Percentiles rank a stretch among this genome's conserved stretches.
phyloP scores from a whole-genome alignment of 2,888 invertebrate species.

The Amiota minor region DNA sequence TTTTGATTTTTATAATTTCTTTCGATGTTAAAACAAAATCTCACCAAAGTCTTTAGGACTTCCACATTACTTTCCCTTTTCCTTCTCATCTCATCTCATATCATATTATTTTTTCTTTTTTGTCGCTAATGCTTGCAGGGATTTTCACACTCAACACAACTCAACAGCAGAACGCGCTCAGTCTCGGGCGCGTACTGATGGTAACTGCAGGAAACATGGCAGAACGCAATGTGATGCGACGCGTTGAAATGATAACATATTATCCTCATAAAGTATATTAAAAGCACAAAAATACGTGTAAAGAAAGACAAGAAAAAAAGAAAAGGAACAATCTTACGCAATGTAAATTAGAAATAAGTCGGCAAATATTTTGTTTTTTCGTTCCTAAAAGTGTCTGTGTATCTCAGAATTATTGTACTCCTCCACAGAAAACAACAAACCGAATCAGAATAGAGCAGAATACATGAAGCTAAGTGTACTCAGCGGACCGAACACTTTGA shows the following conservation, averaged over 20 bases:
- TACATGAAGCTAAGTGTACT: no score
- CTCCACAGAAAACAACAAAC: no score
- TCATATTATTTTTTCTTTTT: not conserved
- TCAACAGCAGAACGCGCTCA: not conserved
- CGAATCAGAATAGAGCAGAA: no score
- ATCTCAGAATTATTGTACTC: no score
- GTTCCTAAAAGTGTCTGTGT: not conserved
- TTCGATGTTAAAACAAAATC: not conserved
- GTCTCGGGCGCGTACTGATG: no score
- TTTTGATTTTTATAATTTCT: no score
- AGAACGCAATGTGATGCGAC: no score
- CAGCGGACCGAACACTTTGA: not conserved
- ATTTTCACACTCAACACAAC: conserved; percentile 9
- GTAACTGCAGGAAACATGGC: no score
- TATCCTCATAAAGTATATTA: conserved; percentile 20
- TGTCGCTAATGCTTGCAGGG: conserved; percentile 1
- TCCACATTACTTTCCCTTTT: no score
- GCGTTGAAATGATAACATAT: conserved; percentile 14
- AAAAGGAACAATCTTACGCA: not conserved
- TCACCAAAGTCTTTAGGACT: not conserved
- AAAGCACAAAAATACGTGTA: conserved; percentile 14
- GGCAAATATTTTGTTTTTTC: not conserved
- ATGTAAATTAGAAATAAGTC: conserved; percentile 23
- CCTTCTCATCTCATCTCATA: not conserved
- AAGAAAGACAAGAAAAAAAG: not conserved